phyloP scores from a whole-genome alignment of 2,888 invertebrate genomes.

The Microctonus hyperodae region DNA sequence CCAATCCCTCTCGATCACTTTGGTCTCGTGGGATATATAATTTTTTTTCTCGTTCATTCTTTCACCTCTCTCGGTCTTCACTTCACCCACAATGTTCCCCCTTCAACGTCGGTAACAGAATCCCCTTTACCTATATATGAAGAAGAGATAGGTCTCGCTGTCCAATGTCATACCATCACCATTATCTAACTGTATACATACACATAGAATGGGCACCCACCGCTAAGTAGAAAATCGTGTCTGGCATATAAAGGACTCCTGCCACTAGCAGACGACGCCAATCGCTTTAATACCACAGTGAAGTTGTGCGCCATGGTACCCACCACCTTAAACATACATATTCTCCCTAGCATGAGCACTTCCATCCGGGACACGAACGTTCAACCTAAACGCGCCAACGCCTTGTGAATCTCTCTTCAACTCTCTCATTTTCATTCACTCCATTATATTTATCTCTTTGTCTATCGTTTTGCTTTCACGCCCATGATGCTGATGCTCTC shows the following conservation, averaged over 20 bases:
- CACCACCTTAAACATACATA: constrained; percentile 42
- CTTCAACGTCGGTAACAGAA: constrained; percentile 10
- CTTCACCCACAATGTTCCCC: not conserved
- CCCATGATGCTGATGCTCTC: constrained; percentile 14
- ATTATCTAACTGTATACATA: constrained; percentile 9
- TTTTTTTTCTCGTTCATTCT: not conserved
- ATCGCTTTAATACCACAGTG: constrained; percentile 36
- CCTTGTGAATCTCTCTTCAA: too few relatives aligned
- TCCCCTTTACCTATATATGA: constrained; percentile 9
- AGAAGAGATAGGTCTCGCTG: constrained; percentile 22
- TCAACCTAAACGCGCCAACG: constrained; percentile 1
- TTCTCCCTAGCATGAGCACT: constrained; percentile 39
- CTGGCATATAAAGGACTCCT: constrained; percentile 56
- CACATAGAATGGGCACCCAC: constrained; percentile 27
- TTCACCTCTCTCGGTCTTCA: not conserved
- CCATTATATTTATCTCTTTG: too few relatives aligned
- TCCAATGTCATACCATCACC: constrained; percentile 24
- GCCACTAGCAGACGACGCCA: constrained; percentile 39
- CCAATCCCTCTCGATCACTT: not conserved
- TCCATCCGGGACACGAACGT: not conserved
- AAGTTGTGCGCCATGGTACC: not conserved
- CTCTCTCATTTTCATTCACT: constrained; percentile 16
- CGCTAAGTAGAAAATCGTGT: constrained; percentile 63
- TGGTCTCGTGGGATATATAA: constrained; percentile 11
- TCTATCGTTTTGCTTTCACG: not conserved